These are phyloP conservation scores for Frieseomelitta varia DNA, from an alignment of 1,140 invertebrate genomes.

Conservation along the genomic window DNA sequence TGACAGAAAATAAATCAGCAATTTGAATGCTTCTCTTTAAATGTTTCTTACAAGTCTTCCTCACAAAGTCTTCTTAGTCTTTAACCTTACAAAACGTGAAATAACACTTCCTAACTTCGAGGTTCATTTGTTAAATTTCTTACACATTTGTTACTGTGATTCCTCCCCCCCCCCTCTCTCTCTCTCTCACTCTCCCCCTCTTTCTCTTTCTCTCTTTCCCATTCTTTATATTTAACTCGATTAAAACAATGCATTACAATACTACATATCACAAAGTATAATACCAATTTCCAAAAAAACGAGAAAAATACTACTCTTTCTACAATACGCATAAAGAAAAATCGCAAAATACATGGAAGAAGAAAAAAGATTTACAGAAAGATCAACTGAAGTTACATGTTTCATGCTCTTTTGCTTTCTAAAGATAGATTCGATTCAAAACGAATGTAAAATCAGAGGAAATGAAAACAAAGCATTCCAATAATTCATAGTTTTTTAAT, in stretches of 20 bases:
- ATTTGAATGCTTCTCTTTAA: background rate
- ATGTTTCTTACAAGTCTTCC: too few species aligned
- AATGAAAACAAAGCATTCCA: background rate
- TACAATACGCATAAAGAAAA: background rate
- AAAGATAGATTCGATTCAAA: background rate
- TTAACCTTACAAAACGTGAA: slow-evolving; percentile 16
- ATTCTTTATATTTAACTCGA: too few species aligned
- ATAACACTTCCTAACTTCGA: background rate
- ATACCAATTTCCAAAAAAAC: background rate
- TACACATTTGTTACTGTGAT: too few species aligned
- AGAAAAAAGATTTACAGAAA: background rate
- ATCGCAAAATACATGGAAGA: background rate
- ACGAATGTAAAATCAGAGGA: background rate
- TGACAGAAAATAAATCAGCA: background rate
- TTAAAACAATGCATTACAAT: background rate
- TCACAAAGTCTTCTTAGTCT: too few species aligned
- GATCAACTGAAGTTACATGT: background rate
- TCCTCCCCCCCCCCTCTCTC: too few species aligned
- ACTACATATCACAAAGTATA: background rate
- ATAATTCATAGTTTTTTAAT: too few species aligned
- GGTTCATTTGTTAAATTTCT: background rate
- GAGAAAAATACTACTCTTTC: background rate
- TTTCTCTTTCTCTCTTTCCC: background rate
- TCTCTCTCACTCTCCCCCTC: background rate
- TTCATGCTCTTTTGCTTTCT: background rate